Conservation (phyloP, 2,113 vertebrate genomes). For the Podarcis muralis region DNA sequence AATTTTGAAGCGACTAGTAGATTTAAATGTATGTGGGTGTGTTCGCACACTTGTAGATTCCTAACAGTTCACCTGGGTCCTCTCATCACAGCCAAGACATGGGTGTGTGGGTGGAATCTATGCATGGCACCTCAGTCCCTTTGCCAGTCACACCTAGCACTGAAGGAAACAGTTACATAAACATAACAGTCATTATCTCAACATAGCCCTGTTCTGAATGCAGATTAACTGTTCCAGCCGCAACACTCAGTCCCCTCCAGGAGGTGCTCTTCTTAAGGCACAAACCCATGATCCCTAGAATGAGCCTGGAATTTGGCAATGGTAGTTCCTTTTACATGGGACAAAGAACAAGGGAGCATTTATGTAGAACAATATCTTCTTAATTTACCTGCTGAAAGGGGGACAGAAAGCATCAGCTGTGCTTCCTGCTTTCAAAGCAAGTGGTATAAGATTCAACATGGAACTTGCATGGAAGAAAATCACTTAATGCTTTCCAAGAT, state of each 20-base stretch:
- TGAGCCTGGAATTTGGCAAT: not conserved
- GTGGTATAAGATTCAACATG: not conserved
- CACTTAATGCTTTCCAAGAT: not conserved
- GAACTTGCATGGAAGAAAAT: not conserved
- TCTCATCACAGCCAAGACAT: not conserved
- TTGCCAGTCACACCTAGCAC: not conserved
- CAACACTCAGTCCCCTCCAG: not conserved
- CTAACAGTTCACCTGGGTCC: not conserved
- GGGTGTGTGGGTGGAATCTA: constrained; percentile 5
- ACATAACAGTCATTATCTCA: constrained; percentile 15
- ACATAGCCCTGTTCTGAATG: constrained; percentile 16
- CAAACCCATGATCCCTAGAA: not conserved
- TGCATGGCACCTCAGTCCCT: not conserved
- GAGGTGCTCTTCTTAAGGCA: constrained; percentile 9
- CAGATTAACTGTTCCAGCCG: constrained; percentile 34
- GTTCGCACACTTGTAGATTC: not conserved
- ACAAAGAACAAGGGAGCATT: not conserved
- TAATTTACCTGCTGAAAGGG: not conserved
- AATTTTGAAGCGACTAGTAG: not conserved
- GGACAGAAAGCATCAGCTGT: not conserved
- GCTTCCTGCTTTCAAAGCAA: not conserved
- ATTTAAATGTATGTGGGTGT: not conserved
- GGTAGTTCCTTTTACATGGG: not conserved
- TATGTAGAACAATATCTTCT: too few species aligned
- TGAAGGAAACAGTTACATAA: constrained; percentile 26